phyloP scores from a whole-genome alignment of 2,113 vertebrate species.

The Thamnaconus septentrionalis region DNA sequence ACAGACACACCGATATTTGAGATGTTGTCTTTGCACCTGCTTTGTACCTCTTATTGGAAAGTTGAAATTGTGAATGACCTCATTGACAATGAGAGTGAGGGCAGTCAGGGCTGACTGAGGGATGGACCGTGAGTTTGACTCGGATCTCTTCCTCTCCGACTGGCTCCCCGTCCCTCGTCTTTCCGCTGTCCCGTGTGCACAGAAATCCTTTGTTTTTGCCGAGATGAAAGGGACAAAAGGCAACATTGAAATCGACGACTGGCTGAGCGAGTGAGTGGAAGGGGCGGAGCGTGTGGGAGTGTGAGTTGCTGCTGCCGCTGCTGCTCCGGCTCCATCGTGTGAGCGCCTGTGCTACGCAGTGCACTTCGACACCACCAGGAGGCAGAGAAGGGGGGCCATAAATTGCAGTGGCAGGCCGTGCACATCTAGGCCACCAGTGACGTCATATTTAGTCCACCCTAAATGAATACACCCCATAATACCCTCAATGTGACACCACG shows the following conservation, averaged over 20 bases:
- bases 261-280: conserved; percentile 59
- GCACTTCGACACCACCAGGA: conserved; percentile 42
- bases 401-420: too few species aligned
- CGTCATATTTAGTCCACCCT: too few species aligned
- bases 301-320: background rate
- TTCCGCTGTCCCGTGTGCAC: conserved; percentile 68
- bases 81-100: background rate
- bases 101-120: background rate
- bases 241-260: conserved; percentile 77
- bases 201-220: conserved; percentile 79
- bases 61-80: too few species aligned
- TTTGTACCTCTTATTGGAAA: too few species aligned
- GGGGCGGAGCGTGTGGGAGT: conserved; percentile 16
- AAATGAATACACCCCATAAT: too few species aligned
- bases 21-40: too few species aligned
- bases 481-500: too few species aligned
- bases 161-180: conserved; percentile 49
- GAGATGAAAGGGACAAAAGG: conserved; percentile 82
- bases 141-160: conserved; percentile 61
- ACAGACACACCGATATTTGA: too few species aligned
- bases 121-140: conserved; percentile 14
- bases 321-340: conserved; percentile 34
- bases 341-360: conserved; percentile 9
- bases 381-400: conserved; percentile 25
- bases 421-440: too few species aligned